These are phyloP conservation scores for Hyles euphorbiae DNA, from an alignment of 1,140 invertebrate species.

Conservation along the genomic window DNA sequence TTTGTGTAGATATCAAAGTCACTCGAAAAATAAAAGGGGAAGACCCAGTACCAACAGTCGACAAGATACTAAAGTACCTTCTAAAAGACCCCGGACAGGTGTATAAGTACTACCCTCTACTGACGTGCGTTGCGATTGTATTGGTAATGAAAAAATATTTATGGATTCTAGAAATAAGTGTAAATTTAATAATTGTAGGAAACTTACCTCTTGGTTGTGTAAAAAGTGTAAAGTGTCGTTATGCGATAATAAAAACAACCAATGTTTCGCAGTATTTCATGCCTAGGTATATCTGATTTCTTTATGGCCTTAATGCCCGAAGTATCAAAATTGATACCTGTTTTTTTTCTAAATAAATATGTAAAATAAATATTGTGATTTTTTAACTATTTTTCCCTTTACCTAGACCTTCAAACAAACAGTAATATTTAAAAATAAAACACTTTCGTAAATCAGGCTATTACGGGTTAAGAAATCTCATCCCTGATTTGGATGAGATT, in stretches of 20 bases:
- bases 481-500: too few species aligned
- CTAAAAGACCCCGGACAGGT: constrained; percentile 34
- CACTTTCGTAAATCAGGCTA: too few species aligned
- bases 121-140: constrained; percentile 32
- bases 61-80: constrained; percentile 35
- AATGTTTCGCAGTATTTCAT: constrained; percentile 17
- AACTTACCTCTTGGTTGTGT: constrained; percentile 21
- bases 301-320: too few species aligned
- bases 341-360: too few species aligned
- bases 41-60: constrained; percentile 36
- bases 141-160: constrained; percentile 34
- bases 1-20: constrained; percentile 41
- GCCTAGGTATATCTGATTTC: too few species aligned
- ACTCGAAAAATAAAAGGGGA: constrained; percentile 37
- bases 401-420: too few species aligned
- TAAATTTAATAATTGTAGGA: constrained; percentile 9
- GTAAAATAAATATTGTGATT: too few species aligned
- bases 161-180: constrained; percentile 34
- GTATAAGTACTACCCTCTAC: constrained; percentile 36
- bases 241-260: constrained; percentile 36
- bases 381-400: too few species aligned
- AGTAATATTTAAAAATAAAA: too few species aligned
- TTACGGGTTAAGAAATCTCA: too few species aligned
- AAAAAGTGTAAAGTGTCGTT: constrained; percentile 37
- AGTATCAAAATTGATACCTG: too few species aligned